Evolutionary conservation across 1,140 invertebrate genomes (phyloP), one percentile per base, ranked within the genome.

Genomic region (Aphaenogaster floridana): DNA sequence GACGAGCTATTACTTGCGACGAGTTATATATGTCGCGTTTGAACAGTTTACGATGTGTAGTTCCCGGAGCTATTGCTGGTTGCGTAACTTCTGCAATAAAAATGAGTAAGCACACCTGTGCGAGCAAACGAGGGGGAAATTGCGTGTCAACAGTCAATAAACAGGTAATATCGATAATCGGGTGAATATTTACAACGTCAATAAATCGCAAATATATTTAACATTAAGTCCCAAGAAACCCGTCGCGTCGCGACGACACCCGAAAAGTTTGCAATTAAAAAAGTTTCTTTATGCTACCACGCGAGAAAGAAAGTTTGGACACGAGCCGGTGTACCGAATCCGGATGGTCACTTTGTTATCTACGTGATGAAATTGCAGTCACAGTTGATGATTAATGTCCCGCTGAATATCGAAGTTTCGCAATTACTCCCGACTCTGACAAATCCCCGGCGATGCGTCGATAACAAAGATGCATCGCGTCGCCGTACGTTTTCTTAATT

Each of bases 371-470:
- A 77, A 88, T 86, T 78, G 45, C 50, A 78, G 71, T 69, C 76
- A 39, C 17, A 21, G 50, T 48, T 77, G 36, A 57, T 88, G 72
- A 88, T 88, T 88, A 88, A 88, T 88, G 83, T 69, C 34, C 42
- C 72, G 86, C 68, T 86, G 72, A 88, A 88, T 59, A 76, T 68
- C 50, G 54, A 83, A 88, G 83, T 86, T 88, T 86, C 83, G 83
- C 86, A 86, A 88, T 88, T 88, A 86, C 72, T 88, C 83, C 48
- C 15, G 11, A 21, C 45, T 71, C 36, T 57, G 86, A 86, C 83
- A 88, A 86, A 88, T 88, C 68, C 86, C 83, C 17, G 7, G 39
- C 48, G 83, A 57, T 87, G 54, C 64, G 68, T 59, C 61, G 79
- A 78, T 78, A 66, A 45, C 64, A 71, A 88, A 85, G 54, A 78